A percentile compares a stretch with the other conserved stretches of the same genome.
These are phyloP conservation scores for Patiria miniata DNA, from an alignment of 35 echinoderm and acorn worm species.

Conservation along the genomic window DNA sequence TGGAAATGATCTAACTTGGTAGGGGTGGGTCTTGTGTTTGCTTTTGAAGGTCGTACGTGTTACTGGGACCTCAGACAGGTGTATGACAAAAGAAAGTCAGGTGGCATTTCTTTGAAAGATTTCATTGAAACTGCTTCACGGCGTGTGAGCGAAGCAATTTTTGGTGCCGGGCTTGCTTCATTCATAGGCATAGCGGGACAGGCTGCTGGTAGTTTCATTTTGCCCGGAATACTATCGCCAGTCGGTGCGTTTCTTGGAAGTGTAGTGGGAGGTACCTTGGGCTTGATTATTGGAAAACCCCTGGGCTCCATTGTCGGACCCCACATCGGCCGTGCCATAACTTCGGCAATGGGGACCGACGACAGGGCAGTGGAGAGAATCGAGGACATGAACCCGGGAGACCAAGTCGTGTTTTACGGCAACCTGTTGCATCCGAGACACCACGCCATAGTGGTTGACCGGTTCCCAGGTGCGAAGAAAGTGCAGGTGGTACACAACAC, in stretches of 20 bases:
- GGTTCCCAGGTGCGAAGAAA: not conserved
- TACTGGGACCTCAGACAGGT: not conserved
- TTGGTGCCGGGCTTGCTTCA: not conserved
- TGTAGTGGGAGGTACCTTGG: not conserved
- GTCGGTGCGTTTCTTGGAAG: not conserved
- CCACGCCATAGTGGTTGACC: slow-evolving; percentile 46
- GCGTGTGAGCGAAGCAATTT: not conserved
- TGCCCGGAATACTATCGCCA: not conserved
- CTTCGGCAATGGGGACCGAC: not conserved
- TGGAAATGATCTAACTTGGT: not conserved
- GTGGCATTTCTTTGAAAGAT: not conserved
- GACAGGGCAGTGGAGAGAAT: not conserved
- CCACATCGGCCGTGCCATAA: not conserved
- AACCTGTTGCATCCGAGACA: slow-evolving; percentile 36
- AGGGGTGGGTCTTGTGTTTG: not conserved
- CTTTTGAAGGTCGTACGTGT: not conserved
- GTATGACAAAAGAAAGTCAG: not conserved
- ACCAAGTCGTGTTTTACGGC: slow-evolving; percentile 44
- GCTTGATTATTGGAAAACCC: not conserved
- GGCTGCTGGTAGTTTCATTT: not conserved
- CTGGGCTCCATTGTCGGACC: not conserved
- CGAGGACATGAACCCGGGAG: slow-evolving; percentile 25
- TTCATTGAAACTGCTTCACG: not conserved
- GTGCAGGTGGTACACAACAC: slow-evolving; percentile 35
- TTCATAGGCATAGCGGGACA: not conserved